Evolutionary conservation across 1,140 invertebrate genomes (phyloP).

Genomic region (Trachymyrmex cornetzi): DNA sequence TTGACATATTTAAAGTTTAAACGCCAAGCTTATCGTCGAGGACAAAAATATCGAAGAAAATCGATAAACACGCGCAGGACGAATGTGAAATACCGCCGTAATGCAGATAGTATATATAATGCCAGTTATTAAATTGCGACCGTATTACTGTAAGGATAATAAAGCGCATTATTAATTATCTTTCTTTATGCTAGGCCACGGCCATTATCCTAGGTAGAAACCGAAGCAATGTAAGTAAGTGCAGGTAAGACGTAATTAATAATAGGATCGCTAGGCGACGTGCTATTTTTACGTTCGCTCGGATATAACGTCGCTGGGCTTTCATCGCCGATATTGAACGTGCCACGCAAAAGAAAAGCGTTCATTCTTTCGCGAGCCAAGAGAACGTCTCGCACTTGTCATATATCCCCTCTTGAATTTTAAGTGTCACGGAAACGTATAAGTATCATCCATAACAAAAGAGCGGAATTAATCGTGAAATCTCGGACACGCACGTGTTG

Average conservation of each 20-base stretch:
- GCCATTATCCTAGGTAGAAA: conserved; percentile 41
- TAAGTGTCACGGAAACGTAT: conserved; percentile 11
- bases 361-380: conserved; percentile 32
- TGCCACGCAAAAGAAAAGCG: conserved; percentile 15
- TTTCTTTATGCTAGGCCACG: conserved; percentile 15
- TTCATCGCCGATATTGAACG: conserved; percentile 46
- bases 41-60: conserved; percentile 51
- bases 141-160: conserved; percentile 4
- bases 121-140: background rate
- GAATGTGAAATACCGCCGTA: background rate
- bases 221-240: background rate
- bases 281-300: conserved; percentile 52
- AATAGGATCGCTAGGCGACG: conserved; percentile 52
- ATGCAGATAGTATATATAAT: conserved; percentile 23
- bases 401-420: conserved; percentile 6
- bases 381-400: conserved; percentile 30
- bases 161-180: conserved; percentile 52
- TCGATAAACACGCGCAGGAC: conserved; percentile 36
- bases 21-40: background rate
- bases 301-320: conserved; percentile 32
- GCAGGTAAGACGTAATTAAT: conserved; percentile 49
- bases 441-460: conserved; percentile 45
- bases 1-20: conserved; percentile 53
- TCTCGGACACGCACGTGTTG: conserved; percentile 57
- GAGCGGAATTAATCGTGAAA: conserved; percentile 59